A percentile compares a stretch with the other conserved stretches of the same genome.
phyloP scores from a whole-genome alignment of 2,113 vertebrate species.

The Sprattus sprattus region DNA sequence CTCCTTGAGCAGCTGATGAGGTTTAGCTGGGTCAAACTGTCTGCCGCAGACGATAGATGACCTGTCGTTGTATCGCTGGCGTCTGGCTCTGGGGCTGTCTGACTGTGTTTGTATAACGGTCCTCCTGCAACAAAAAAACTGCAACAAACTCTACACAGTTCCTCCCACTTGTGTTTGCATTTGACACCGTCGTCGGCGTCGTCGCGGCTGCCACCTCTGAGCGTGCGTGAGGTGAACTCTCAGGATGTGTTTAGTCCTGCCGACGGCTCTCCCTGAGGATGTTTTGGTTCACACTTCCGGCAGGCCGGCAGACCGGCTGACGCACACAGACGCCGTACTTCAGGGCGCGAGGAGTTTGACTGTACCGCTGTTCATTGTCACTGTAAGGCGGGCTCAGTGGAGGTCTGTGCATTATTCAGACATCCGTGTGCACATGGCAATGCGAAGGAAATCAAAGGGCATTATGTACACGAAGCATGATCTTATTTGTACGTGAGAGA shows the following conservation, averaged over 20 bases:
- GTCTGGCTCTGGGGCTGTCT: background rate
- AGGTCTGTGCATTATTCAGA: conserved; percentile 29
- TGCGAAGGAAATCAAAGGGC: conserved; percentile 23
- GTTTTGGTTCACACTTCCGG: conserved; percentile 2
- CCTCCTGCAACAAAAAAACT: background rate
- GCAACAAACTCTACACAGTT: background rate
- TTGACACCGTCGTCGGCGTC: background rate
- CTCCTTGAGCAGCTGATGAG: background rate
- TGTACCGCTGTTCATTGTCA: conserved; percentile 26
- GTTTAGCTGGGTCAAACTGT: conserved; percentile 57
- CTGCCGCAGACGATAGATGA: conserved; percentile 65
- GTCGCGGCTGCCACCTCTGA: background rate
- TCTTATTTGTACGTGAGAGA: conserved; percentile 21
- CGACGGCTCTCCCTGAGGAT: background rate
- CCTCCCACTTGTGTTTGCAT: background rate
- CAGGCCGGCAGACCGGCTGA: no score
- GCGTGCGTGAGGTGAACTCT: background rate
- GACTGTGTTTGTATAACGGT: background rate
- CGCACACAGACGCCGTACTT: background rate
- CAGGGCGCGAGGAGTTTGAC: background rate
- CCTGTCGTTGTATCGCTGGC: background rate
- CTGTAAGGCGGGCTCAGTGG: conserved; percentile 18
- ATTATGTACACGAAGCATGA: conserved; percentile 22
- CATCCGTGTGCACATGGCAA: conserved; percentile 25
- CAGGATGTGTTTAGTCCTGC: background rate